Evolutionary conservation across 2,888 invertebrate species (phyloP), one percentile per base, ranked within the genome.

Genomic region (Netelia inedita): DNA sequence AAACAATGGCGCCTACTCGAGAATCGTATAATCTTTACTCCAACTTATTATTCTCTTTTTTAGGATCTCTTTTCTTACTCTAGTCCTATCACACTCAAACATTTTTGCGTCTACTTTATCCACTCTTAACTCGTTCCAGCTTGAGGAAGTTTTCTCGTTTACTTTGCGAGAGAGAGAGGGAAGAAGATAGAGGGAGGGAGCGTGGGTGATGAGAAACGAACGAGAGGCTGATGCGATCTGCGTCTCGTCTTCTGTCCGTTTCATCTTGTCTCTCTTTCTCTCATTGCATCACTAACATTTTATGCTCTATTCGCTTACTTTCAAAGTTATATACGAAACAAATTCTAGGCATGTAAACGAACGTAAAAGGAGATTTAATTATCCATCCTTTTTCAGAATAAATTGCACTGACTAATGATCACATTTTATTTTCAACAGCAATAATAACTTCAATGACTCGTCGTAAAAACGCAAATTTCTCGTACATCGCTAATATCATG

Each of bases 71-170:
- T 63, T 63, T 74, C 50, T 16, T 41, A 65, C 35, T 14, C 50
- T 14, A 10, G 19, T 8, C 55, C 35, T 61, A 19, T 50, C 53
- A 68, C 73, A 50, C 55, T 65, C 57, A 59, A 55, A 11, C 19
- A 28, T 41, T 55, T 73, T 28, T 50, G 16, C n/a, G n/a, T 16
- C 14, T 14, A 14, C 59, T 46, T 61, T 14, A 65, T 46, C 74
- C 28, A 53, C 35, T 63, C 55, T 57, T 46, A 5, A 65, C 68
- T 57, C 74, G 46, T 65, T 65, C 74, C 74, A 14, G 71, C 74
- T 43, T 59, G 41, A 35, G 63, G 53, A 85, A 85, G 74, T 85
- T 85, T 85, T 85, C 85, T 79, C 78, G 79, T 85, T 85, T 85
- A 82, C 65, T 84, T 81, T 84, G 68, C 53, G 72, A 81, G 59